phyloP scores from a whole-genome alignment of 1,140 invertebrate species.

The Eulimnadia texana region DNA sequence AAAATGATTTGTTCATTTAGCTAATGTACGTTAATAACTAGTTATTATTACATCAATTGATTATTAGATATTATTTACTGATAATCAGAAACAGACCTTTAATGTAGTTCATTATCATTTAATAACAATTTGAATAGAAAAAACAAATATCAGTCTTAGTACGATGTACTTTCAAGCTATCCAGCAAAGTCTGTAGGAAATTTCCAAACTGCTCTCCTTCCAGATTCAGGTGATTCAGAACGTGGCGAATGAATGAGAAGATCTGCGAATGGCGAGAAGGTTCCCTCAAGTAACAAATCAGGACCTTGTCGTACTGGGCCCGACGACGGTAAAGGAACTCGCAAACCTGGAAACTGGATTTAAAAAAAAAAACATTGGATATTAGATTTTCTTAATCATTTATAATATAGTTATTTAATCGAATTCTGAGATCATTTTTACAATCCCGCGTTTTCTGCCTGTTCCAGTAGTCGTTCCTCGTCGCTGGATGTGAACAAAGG shows the following conservation, averaged over 20 bases:
- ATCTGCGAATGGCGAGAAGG: conserved; percentile 32
- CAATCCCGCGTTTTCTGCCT: conserved; percentile 48
- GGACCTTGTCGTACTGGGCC: conserved; percentile 38
- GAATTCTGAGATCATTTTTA: too few species aligned
- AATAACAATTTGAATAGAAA: conserved; percentile 6
- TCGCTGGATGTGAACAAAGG: conserved; percentile 17
- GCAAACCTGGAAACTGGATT: conserved; percentile 42
- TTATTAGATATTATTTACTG: too few species aligned
- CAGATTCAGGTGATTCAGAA: conserved; percentile 15
- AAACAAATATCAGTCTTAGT: conserved; percentile 14
- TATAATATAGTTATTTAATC: too few species aligned
- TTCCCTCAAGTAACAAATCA: conserved; percentile 43
- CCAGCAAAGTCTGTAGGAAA: conserved; percentile 16
- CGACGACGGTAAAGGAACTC: conserved; percentile 42
- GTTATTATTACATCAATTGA: too few species aligned
- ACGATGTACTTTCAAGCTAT: conserved; percentile 17
- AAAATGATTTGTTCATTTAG: too few species aligned
- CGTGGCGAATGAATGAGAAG: conserved; percentile 28
- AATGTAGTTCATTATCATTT: conserved; percentile 14
- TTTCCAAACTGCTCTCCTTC: neutral
- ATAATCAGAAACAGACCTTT: too few species aligned
- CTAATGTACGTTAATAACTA: too few species aligned
- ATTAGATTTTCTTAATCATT: too few species aligned
- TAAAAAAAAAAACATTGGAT: too few species aligned
- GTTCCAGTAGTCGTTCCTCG: conserved; percentile 37